Conservation (phyloP, 2,797 vertebrate genomes). For the Crocidura indochinensis region DNA sequence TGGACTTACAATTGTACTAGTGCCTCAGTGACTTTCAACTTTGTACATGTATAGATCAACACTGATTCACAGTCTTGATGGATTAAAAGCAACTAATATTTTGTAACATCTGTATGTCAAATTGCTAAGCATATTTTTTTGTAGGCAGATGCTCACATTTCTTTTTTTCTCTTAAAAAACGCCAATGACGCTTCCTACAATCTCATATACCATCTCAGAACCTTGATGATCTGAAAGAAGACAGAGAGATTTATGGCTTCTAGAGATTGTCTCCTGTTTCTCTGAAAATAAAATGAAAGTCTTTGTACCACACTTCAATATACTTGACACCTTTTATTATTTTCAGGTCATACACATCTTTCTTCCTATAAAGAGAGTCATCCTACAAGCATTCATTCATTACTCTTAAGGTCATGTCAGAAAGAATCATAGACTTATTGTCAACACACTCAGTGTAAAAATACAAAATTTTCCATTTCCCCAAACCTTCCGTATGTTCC, state of each 20-base stretch:
- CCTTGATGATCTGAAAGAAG: slow-evolving; percentile 58
- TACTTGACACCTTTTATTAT: slow-evolving; percentile 83
- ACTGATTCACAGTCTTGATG: not conserved
- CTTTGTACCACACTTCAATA: slow-evolving; percentile 65
- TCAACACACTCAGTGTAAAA: slow-evolving; percentile 65
- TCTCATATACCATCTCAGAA: not conserved
- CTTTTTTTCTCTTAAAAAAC: not conserved
- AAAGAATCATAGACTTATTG: slow-evolving; percentile 76
- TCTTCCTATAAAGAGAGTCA: slow-evolving; percentile 80
- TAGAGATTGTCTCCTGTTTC: slow-evolving; percentile 65
- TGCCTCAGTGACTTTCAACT: too few species aligned
- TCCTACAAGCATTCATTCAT: slow-evolving; percentile 73
- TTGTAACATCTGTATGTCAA: slow-evolving; percentile 21
- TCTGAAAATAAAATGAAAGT: slow-evolving; percentile 75
- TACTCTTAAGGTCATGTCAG: slow-evolving; percentile 80
- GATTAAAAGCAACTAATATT: not conserved
- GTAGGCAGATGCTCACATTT: not conserved
- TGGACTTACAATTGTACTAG: not conserved
- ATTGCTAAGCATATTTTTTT: slow-evolving; percentile 39
- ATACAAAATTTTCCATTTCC: not conserved
- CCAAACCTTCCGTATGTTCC: slow-evolving; percentile 53
- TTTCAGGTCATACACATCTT: slow-evolving; percentile 71
- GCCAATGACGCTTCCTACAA: slow-evolving; percentile 21
- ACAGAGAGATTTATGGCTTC: slow-evolving; percentile 66
- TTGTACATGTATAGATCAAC: not conserved